Evolutionary conservation across 1,140 invertebrate species (phyloP).

Genomic region (Rhopalosiphum maidis): DNA sequence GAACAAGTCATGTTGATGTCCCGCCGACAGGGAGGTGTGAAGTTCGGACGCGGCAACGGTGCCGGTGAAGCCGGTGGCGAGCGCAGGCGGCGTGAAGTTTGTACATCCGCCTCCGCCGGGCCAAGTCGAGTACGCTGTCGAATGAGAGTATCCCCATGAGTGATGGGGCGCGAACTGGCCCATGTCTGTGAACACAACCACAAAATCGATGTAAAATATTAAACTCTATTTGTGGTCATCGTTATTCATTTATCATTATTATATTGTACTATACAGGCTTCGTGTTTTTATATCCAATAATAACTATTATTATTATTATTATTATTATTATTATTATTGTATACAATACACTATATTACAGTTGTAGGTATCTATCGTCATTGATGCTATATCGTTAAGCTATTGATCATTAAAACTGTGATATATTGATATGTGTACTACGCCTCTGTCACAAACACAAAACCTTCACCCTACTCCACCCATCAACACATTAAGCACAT

Average conservation of each 20-base stretch:
- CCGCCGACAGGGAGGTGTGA: slow-evolving; percentile 6
- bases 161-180: slow-evolving; percentile 45
- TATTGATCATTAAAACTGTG: not conserved
- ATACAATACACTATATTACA: too few species aligned
- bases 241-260: not conserved
- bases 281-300: not conserved
- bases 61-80: slow-evolving; percentile 29
- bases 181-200: slow-evolving; percentile 39
- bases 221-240: not conserved
- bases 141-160: slow-evolving; percentile 54
- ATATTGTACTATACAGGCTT: not conserved
- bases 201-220: not conserved
- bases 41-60: not conserved
- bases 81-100: slow-evolving; percentile 44
- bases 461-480: not conserved
- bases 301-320: too few species aligned
- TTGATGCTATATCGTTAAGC: not conserved
- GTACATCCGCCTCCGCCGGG: slow-evolving; percentile 48
- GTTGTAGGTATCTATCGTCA: not conserved
- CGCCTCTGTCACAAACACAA: not conserved
- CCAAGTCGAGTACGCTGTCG: slow-evolving; percentile 45
- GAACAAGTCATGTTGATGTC: slow-evolving; percentile 47
- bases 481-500: not conserved
- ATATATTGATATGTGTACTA: not conserved
- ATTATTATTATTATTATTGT: too few species aligned